Base-by-base conservation (phyloP, 2,888 invertebrate genomes). In the Linnaemya tessellans region DNA sequence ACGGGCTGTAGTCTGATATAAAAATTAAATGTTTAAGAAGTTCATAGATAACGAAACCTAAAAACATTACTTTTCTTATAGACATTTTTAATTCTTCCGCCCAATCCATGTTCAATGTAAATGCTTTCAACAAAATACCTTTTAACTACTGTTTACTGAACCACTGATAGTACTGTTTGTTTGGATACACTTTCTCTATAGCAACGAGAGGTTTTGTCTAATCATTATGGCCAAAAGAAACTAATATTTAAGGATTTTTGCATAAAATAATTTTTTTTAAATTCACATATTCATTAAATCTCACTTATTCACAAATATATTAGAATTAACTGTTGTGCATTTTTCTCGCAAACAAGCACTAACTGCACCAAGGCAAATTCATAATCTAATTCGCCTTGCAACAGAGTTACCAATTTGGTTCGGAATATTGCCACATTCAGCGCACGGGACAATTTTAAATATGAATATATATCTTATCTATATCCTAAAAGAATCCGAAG, bases 21-120 rank as follows among this genome's bases (percentile, higher is more conserved):
- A 5, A 51, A 51, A 49, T 13, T 51, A 65, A 54, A 49, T 60
- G n/a, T 22, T 22, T 74, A 25, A 46, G 30, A 35, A 56, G 15
- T 30, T 30, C 5, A 5, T 35, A 1, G n/a, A 43, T 38, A n/a
- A 1, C 3, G 30, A 46, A 49, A 15, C n/a, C 5, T n/a, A 46
- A n/a, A 51, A 41, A 20, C 8, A 13, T n/a, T 83, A 92, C 92
- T 90, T 92, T 92, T 89, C 91, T 89, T 56, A 92, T 90, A 8
- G 92, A 92, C 89, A 92, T 89, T 89, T 92, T 92, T 18, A 92
- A 86, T 87, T 92, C 92, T 67, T 92, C 92, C 10, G 92, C 92
- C 92, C 92, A 92, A 88, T 92, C 92, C 92, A 92, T 92, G 30
- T 80, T 71, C 87, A 65, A 43, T 60, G 46, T 20, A 46, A 8